Conservation (phyloP, 2,888 invertebrate genomes). For the Bembecia ichneumoniformis region DNA sequence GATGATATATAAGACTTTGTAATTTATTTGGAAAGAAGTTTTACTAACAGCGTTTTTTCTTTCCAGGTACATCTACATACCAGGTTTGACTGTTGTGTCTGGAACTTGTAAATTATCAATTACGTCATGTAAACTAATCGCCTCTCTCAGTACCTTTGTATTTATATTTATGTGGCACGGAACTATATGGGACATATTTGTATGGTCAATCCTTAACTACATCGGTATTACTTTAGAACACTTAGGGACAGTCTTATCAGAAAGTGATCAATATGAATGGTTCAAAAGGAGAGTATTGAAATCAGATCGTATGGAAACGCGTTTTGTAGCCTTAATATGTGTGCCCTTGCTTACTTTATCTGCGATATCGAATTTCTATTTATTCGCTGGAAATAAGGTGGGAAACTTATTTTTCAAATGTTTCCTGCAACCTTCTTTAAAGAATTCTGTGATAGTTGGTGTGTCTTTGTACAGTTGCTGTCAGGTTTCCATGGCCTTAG, state of each 20-base stretch:
- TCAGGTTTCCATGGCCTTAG: slow-evolving; percentile 57
- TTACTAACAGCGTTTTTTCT: slow-evolving; percentile 2
- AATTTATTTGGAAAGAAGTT: no score
- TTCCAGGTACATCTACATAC: slow-evolving; percentile 87
- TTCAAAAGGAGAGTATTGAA: slow-evolving; percentile 51
- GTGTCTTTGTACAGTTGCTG: slow-evolving; percentile 54
- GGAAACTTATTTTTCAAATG: slow-evolving; percentile 79
- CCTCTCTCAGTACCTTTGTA: slow-evolving; percentile 82
- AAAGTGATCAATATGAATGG: slow-evolving; percentile 49
- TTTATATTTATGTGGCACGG: slow-evolving; percentile 96
- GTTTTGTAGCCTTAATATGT: slow-evolving; percentile 78
- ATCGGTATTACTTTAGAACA: slow-evolving; percentile 82
- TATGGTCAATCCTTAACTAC: slow-evolving; percentile 92
- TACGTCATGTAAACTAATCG: slow-evolving; percentile 73
- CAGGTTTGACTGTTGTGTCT: slow-evolving; percentile 55
- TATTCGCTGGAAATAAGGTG: slow-evolving; percentile 83
- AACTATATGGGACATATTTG: slow-evolving; percentile 79
- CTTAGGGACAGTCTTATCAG: slow-evolving; percentile 63
- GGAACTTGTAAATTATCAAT: slow-evolving; percentile 35
- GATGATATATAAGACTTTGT: no score
- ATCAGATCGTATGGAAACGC: slow-evolving; percentile 59
- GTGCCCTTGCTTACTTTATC: slow-evolving; percentile 84
- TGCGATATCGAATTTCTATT: slow-evolving; percentile 89
- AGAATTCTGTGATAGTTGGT: slow-evolving; percentile 36
- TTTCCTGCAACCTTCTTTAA: slow-evolving; percentile 52